Percentiles rank a stretch among this genome's conserved stretches.
These are phyloP conservation scores for Pteria penguin DNA, from an alignment of 2,888 invertebrate genomes.

Conservation along the genomic window DNA sequence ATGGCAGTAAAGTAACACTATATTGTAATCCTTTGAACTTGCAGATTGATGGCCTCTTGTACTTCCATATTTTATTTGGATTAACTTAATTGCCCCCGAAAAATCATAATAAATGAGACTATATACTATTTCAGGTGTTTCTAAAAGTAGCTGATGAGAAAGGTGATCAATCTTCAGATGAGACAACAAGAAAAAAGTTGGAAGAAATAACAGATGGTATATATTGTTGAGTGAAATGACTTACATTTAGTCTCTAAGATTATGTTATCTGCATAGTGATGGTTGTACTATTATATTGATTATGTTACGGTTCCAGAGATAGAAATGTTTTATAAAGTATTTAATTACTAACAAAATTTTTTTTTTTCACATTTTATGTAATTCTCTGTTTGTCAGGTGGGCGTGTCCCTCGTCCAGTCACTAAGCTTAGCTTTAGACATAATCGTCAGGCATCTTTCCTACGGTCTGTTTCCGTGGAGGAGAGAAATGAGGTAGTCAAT, in stretches of 20 bases:
- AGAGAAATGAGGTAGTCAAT: slow-evolving; percentile 2
- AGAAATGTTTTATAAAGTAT: background rate
- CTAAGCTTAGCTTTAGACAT: slow-evolving; percentile 70
- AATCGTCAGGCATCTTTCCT: slow-evolving; percentile 59
- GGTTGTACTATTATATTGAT: background rate
- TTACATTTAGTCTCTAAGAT: slow-evolving; percentile 71
- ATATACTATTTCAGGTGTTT: slow-evolving; percentile 77
- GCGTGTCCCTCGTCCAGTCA: slow-evolving; percentile 69
- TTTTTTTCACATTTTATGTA: too few relatives aligned
- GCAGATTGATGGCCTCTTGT: too few relatives aligned
- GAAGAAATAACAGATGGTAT: slow-evolving; percentile 72
- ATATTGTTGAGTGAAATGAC: slow-evolving; percentile 67
- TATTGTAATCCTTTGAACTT: too few relatives aligned
- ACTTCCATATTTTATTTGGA: too few relatives aligned
- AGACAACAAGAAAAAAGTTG: slow-evolving; percentile 58
- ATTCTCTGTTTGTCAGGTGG: slow-evolving; percentile 60
- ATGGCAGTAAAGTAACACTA: too few relatives aligned
- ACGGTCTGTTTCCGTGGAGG: slow-evolving; percentile 31
- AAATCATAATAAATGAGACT: too few relatives aligned
- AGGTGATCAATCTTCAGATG: slow-evolving; percentile 75
- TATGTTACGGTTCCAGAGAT: background rate
- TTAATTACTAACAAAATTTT: background rate
- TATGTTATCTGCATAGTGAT: too few relatives aligned
- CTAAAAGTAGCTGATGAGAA: slow-evolving; percentile 79
- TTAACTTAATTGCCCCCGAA: too few relatives aligned